A percentile compares a stretch with the other conserved stretches of the same genome.
Evolutionary conservation across 2,797 vertebrate species (phyloP).

Genomic region (Cheracebus regulus): DNA sequence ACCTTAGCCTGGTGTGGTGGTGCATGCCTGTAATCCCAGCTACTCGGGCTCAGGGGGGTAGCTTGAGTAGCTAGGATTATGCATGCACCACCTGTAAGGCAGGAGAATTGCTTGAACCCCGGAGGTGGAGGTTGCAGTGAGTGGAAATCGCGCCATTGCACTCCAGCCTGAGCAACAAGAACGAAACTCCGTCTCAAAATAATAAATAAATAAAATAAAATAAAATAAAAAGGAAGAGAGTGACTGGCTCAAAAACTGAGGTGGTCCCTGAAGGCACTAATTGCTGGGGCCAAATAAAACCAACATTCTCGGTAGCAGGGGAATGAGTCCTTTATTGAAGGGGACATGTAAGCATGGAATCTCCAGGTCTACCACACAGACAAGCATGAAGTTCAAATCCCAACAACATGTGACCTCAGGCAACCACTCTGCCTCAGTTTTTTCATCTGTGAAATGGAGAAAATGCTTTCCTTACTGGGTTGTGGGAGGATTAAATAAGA

Average conservation of each 20-base stretch:
- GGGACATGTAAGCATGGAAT: not conserved
- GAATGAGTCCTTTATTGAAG: not conserved
- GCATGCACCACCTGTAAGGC: too few species aligned
- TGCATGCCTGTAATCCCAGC: too few species aligned
- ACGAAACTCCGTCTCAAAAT: too few species aligned
- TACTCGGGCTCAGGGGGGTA: too few species aligned
- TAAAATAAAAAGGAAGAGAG: not conserved
- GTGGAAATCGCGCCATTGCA: too few species aligned
- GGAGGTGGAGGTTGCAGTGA: too few species aligned
- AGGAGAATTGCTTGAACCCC: too few species aligned
- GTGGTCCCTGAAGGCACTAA: not conserved
- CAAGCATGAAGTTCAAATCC: not conserved
- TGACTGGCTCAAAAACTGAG: not conserved
- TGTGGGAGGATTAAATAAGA: not conserved
- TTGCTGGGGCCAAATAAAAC: not conserved
- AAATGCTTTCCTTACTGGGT: not conserved
- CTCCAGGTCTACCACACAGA: not conserved
- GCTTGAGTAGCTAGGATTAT: too few species aligned
- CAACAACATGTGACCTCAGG: not conserved
- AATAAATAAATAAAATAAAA: too few species aligned
- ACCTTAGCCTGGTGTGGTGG: too few species aligned
- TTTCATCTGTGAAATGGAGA: not conserved
- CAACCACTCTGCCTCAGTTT: constrained; percentile 24
- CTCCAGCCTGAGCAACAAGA: too few species aligned
- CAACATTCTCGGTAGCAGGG: not conserved